These are phyloP conservation scores for Ruditapes philippinarum DNA, from an alignment of 1,140 invertebrate species.

Conservation along the genomic window DNA sequence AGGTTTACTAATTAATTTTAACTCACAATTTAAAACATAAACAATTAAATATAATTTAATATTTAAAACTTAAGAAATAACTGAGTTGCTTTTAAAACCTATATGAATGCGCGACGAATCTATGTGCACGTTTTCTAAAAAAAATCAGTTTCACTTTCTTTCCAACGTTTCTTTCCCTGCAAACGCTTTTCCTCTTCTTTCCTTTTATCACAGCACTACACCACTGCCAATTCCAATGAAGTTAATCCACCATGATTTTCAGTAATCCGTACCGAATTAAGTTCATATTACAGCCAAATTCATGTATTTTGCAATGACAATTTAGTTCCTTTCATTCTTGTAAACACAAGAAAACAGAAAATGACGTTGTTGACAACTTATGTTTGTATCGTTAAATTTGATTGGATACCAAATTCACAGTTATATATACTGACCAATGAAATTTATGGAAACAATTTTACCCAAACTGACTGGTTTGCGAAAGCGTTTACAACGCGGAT, in stretches of 20 bases:
- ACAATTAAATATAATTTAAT: too few relatives aligned
- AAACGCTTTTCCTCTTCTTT: not conserved
- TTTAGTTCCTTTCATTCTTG: conserved; percentile 27
- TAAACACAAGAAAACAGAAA: conserved; percentile 55
- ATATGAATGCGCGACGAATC: too few relatives aligned
- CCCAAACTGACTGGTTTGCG: not conserved
- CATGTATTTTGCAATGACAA: not conserved
- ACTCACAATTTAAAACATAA: too few relatives aligned
- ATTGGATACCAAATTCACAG: not conserved
- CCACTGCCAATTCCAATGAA: not conserved
- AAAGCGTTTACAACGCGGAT: not conserved
- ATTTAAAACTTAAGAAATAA: too few relatives aligned
- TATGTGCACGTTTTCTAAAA: too few relatives aligned
- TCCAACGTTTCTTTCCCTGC: not conserved
- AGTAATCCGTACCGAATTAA: not conserved
- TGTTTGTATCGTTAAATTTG: not conserved
- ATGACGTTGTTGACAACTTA: conserved; percentile 50
- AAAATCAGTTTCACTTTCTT: not conserved
- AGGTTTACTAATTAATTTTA: too few relatives aligned
- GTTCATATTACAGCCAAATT: not conserved
- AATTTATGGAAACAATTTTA: not conserved
- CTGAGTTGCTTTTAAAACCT: too few relatives aligned
- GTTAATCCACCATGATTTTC: conserved; percentile 13
- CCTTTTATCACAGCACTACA: not conserved
- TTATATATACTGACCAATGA: not conserved